Conservation (phyloP, 2,113 vertebrate genomes). For the Gasterosteus aculeatus region DNA sequence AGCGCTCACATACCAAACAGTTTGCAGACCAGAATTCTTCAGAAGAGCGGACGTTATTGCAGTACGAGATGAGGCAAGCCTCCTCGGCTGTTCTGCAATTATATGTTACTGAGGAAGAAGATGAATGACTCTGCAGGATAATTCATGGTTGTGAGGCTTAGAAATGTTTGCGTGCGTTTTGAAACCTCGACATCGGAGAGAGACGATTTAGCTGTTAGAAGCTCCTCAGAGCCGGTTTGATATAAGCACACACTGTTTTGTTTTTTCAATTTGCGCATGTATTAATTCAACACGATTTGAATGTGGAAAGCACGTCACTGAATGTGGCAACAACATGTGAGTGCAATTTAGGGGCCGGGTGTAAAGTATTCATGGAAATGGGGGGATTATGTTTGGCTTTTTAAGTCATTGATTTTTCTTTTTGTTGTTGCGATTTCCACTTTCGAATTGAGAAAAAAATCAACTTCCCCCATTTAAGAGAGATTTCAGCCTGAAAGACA, state of each 20-base stretch:
- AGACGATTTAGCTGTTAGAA: conserved; percentile 4
- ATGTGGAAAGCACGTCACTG: too few species aligned
- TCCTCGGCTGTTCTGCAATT: conserved; percentile 26
- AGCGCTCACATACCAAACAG: rapidly evolving
- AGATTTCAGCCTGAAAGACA: background rate
- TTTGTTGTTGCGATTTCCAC: too few species aligned
- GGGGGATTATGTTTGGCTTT: too few species aligned
- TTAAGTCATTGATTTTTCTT: too few species aligned
- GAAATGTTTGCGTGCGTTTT: background rate
- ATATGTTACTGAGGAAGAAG: conserved; percentile 20
- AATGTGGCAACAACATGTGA: background rate
- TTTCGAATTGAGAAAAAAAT: too few species aligned
- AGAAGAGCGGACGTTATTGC: conserved; percentile 5
- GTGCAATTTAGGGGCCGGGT: background rate
- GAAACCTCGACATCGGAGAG: conserved; percentile 6
- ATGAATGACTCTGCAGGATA: conserved; percentile 31
- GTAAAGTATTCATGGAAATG: too few species aligned
- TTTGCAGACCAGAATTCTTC: conserved; percentile 18
- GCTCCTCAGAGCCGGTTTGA: background rate
- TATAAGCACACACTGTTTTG: conserved; percentile 5
- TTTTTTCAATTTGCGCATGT: background rate
- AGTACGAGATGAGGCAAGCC: conserved; percentile 51
- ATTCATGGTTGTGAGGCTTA: conserved; percentile 26
- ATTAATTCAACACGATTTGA: background rate
- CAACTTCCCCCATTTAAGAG: background rate